These are phyloP conservation scores for Eulemur mongoz DNA, from an alignment of 2,797 vertebrate species.

Conservation along the genomic window DNA sequence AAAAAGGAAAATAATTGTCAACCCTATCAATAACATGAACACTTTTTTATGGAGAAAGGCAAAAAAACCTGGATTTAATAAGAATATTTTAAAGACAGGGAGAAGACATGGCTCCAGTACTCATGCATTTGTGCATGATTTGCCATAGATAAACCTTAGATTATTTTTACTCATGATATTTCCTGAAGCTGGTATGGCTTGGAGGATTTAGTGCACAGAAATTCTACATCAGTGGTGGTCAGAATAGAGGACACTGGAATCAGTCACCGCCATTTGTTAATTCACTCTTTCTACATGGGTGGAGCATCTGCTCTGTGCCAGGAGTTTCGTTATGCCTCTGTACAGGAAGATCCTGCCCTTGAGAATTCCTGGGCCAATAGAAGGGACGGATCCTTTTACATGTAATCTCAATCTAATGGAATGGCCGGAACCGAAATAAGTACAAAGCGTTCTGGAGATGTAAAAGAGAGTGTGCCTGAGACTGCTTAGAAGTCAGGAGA, in stretches of 20 bases:
- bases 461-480: not conserved
- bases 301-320: not conserved
- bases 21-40: not conserved
- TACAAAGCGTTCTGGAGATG: not conserved
- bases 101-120: not conserved
- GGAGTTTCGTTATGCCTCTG: not conserved
- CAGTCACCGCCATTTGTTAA: not conserved
- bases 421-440: not conserved
- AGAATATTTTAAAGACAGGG: not conserved
- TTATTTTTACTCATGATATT: not conserved
- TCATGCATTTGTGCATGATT: not conserved
- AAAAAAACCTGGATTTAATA: not conserved
- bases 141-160: not conserved
- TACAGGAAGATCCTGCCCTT: not conserved
- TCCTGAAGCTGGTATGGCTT: not conserved
- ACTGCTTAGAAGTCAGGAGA: not conserved
- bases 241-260: not conserved
- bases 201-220: not conserved
- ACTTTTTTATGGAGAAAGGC: not conserved
- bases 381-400: not conserved
- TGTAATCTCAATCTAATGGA: not conserved
- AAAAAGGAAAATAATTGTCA: not conserved
- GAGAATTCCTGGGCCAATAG: not conserved
- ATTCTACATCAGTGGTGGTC: not conserved
- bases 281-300: not conserved